These are phyloP conservation scores for Heptranchias perlo DNA, from an alignment of 2,113 vertebrate genomes.

Conservation along the genomic window DNA sequence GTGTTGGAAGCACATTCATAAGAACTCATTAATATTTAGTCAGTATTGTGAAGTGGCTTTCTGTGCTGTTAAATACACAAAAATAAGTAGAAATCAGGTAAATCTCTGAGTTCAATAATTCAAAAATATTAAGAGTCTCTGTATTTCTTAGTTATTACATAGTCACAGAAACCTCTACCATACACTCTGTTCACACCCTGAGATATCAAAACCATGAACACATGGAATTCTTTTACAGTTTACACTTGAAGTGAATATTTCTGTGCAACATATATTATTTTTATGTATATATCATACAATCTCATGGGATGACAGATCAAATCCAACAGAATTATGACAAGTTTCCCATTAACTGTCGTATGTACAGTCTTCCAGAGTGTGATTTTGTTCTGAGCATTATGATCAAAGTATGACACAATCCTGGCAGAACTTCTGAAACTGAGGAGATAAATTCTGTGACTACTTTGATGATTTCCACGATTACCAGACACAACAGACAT, in stretches of 20 bases:
- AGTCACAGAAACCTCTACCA: neutral
- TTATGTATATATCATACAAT: neutral
- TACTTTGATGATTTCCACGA: slow-evolving; percentile 22
- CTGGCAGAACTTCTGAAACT: slow-evolving; percentile 24
- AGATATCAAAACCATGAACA: neutral
- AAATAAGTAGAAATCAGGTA: too few relatives aligned
- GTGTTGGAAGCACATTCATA: too few relatives aligned
- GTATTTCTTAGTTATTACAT: neutral
- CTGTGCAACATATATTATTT: neutral
- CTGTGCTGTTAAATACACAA: too few relatives aligned
- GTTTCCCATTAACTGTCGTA: too few relatives aligned
- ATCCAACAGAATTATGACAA: neutral
- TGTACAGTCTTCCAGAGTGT: too few relatives aligned
- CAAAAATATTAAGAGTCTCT: too few relatives aligned
- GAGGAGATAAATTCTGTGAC: slow-evolving; percentile 14
- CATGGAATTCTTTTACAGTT: neutral
- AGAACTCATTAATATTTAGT: too few relatives aligned
- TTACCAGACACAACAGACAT: neutral
- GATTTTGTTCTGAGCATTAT: neutral
- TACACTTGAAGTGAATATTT: neutral
- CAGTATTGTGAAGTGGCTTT: too few relatives aligned
- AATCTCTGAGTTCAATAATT: too few relatives aligned
- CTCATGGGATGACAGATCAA: neutral
- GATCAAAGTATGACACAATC: neutral
- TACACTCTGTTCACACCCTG: neutral